Conservation (phyloP, 35 echinoderm and acorn worm genomes). For the Anneissia japonica region DNA sequence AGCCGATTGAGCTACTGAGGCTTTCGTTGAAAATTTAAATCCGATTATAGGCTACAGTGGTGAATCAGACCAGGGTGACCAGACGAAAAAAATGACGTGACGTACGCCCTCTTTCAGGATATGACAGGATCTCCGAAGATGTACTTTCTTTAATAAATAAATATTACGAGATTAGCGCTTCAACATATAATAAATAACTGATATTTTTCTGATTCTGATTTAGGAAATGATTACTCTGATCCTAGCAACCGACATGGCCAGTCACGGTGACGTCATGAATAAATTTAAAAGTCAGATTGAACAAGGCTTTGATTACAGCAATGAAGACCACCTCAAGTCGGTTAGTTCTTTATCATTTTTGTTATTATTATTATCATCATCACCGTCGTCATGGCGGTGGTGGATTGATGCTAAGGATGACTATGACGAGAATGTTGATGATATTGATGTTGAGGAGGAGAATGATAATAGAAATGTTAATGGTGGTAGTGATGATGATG, state of each 20-base stretch:
- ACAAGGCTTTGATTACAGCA: conserved; percentile 58
- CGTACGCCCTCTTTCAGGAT: not conserved
- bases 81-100: too few relatives aligned
- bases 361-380: too few relatives aligned
- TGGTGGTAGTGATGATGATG: too few relatives aligned
- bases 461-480: not conserved
- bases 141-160: not conserved
- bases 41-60: too few relatives aligned
- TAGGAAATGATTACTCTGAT: conserved; percentile 89
- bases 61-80: too few relatives aligned
- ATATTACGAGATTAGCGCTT: not conserved
- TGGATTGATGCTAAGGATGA: not conserved
- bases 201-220: too few relatives aligned
- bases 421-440: too few relatives aligned
- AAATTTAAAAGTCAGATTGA: conserved; percentile 76
- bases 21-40: too few relatives aligned
- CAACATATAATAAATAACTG: too few relatives aligned
- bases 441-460: too few relatives aligned
- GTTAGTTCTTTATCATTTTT: too few relatives aligned
- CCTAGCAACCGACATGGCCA: conserved; percentile 88
- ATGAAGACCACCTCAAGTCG: conserved; percentile 75
- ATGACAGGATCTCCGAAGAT: not conserved
- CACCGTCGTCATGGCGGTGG: not conserved
- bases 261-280: conserved; percentile 74
- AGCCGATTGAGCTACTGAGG: too few relatives aligned